Conservation (phyloP, 1,140 invertebrate species). For the Drosophila equinoxialis region DNA sequence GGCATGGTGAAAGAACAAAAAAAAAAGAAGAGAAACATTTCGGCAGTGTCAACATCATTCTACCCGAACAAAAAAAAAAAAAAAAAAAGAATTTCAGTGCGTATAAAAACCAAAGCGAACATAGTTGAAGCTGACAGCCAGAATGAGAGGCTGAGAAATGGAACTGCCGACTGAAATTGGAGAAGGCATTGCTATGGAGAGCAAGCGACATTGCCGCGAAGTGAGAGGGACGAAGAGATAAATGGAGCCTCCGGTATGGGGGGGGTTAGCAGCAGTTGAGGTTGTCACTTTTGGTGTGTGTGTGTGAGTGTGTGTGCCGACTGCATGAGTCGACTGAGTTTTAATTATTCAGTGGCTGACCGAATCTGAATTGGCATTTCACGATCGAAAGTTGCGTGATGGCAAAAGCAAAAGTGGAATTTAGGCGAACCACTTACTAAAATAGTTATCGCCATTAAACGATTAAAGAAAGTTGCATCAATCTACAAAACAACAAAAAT, state of each 20-base stretch:
- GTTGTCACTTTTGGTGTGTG: conserved; percentile 55
- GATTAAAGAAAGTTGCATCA: too few species aligned
- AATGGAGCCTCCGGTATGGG: conserved; percentile 15
- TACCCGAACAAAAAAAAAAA: not conserved
- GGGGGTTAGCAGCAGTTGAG: conserved; percentile 38
- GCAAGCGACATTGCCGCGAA: not conserved
- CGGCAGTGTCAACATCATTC: conserved; percentile 72
- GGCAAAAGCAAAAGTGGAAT: not conserved
- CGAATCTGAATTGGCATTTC: conserved; percentile 1
- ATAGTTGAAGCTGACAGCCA: conserved; percentile 74
- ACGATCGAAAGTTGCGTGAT: not conserved
- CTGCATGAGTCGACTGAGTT: conserved; percentile 41
- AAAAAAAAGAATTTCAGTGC: conserved; percentile 15
- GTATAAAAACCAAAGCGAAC: conserved; percentile 46
- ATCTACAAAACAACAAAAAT: too few species aligned
- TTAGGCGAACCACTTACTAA: not conserved
- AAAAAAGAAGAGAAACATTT: conserved; percentile 54
- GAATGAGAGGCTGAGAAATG: conserved; percentile 32
- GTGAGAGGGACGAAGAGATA: not conserved
- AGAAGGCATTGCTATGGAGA: conserved; percentile 21
- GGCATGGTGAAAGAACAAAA: conserved; percentile 7
- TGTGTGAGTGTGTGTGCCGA: too few species aligned
- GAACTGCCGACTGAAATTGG: conserved; percentile 27
- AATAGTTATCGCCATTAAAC: too few species aligned
- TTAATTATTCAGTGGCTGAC: conserved; percentile 69